Conservation (phyloP, 2,113 vertebrate genomes). For the Nycticorax nycticorax region DNA sequence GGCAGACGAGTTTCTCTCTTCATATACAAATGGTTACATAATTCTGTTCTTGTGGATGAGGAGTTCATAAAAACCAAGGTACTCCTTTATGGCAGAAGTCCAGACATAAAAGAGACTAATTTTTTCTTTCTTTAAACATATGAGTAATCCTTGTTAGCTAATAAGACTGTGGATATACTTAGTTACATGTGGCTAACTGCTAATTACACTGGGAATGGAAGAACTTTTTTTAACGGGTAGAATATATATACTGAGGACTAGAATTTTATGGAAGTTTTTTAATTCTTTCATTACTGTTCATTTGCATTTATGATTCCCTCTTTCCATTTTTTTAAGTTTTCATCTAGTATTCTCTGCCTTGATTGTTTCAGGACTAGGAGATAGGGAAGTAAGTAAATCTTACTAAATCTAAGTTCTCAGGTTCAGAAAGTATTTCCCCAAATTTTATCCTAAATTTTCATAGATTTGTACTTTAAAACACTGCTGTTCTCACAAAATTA, state of each 20-base stretch:
- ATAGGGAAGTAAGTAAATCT: neutral
- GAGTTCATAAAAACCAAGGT: neutral
- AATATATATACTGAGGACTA: neutral
- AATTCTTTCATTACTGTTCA: neutral
- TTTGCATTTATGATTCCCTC: neutral
- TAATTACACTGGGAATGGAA: neutral
- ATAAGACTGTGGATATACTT: too few species aligned
- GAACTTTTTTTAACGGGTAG: neutral
- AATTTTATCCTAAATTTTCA: neutral
- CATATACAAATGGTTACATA: neutral
- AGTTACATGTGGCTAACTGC: neutral
- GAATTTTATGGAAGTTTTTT: neutral
- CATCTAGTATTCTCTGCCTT: neutral
- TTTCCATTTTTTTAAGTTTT: neutral
- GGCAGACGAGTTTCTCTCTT: neutral
- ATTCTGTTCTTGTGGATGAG: neutral
- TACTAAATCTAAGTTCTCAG: neutral
- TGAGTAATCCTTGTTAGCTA: neutral
- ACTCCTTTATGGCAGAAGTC: neutral
- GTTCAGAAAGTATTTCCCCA: neutral
- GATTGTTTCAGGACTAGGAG: neutral
- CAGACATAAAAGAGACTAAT: neutral
- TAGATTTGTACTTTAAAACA: neutral
- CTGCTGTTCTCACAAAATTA: neutral
- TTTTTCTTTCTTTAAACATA: neutral